phyloP scores from a whole-genome alignment of 23 tunicate species.

The Pegea sp. region DNA sequence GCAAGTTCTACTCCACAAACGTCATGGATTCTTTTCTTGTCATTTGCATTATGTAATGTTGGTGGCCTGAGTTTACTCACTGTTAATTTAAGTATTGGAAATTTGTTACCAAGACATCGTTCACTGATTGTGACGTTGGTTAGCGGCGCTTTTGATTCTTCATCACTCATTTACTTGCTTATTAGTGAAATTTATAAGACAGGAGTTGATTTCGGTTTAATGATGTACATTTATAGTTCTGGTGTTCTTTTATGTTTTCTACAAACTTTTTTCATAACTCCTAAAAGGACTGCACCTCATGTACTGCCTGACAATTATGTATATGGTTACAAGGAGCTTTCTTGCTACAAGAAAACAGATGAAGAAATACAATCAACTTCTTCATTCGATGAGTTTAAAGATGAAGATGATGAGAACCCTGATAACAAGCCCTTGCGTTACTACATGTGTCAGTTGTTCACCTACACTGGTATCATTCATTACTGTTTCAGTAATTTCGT shows the following conservation, averaged over 20 bases:
- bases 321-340: neutral
- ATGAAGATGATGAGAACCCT: neutral
- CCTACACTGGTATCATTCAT: neutral
- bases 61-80: neutral
- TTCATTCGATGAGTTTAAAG: neutral
- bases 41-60: neutral
- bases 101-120: neutral
- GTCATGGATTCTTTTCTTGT: neutral
- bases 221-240: neutral
- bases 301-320: neutral
- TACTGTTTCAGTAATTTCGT: neutral
- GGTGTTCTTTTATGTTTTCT: neutral
- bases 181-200: neutral
- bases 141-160: conserved; percentile 1
- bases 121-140: neutral
- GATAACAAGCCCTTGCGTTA: neutral
- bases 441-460: neutral
- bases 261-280: neutral
- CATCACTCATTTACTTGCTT: neutral
- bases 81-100: neutral
- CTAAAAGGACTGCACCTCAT: neutral
- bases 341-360: neutral
- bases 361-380: neutral
- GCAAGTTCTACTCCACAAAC: neutral
- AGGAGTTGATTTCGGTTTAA: neutral